Percentiles rank a stretch among this genome's conserved stretches.
These are phyloP conservation scores for Lasioglossum morio DNA, from an alignment of 2,888 invertebrate species.

Conservation along the genomic window DNA sequence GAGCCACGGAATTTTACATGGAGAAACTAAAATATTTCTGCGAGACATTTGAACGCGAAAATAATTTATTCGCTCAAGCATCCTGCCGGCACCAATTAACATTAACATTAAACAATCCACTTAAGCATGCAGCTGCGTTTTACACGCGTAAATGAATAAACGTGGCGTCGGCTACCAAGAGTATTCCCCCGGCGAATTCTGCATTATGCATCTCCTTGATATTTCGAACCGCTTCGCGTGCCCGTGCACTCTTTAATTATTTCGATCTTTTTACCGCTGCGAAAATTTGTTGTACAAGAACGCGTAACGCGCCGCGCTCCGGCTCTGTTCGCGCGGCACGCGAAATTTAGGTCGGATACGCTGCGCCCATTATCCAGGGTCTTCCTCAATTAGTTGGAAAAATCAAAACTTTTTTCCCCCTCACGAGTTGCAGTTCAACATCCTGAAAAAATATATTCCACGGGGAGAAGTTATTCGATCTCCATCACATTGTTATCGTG, in stretches of 20 bases:
- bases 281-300: neutral
- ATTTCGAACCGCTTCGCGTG: neutral
- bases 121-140: conserved; percentile 8
- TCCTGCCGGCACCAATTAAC: neutral
- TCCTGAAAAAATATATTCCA: neutral
- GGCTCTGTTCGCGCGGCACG: neutral
- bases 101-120: neutral
- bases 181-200: neutral
- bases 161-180: neutral
- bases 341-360: neutral
- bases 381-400: neutral
- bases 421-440: neutral
- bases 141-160: neutral
- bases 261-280: neutral
- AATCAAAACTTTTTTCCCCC: neutral
- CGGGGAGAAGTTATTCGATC: neutral
- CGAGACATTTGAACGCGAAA: neutral
- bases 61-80: neutral
- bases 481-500: neutral
- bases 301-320: neutral
- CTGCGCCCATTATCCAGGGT: neutral
- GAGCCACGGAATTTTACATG: neutral
- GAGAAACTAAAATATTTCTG: neutral
- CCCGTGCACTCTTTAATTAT: neutral
- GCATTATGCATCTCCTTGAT: neutral